Evolutionary conservation across 2,888 invertebrate genomes (phyloP), one percentile per base, ranked within the genome.

Genomic region (Polymixis flavicincta): DNA sequence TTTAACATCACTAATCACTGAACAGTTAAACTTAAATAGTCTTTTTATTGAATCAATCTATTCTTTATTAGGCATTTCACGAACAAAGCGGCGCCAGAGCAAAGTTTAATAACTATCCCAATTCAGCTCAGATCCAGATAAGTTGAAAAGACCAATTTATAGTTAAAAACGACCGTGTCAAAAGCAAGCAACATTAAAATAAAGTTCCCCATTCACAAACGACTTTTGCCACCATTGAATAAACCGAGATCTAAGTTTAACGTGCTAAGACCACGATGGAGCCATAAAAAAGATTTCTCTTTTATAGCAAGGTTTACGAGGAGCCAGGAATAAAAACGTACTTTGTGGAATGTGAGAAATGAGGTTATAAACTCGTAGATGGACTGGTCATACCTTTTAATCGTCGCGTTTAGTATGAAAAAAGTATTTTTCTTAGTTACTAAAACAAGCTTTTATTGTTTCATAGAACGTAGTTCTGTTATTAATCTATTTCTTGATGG

Each of bases 231-330:
- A 70, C 63, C 57, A 57, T 63, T 78, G 69, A 80, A 87, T 82
- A 70, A 61, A 68, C 70, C 63, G 50, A 69, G 71, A 83, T 80
- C 73, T 70, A 68, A 72, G 74, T 82, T 87, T 83, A 79, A 83
- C 80, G 86, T 76, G 76, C 64, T 66, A 75, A 72, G 73, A 55
- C 83, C 71, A 55, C 77, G 67, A 71, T 74, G 68, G 57, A 70
- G 77, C 72, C 77, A 63, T 87, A 82, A 88, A 88, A 83, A 79
- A 83, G 85, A 83, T 85, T 88, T 85, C 70, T 68, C 65, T 86
- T 85, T 88, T 85, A 88, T 78, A n/a, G 69, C 78, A 48, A 70
- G 52, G 64, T 80, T 83, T 82, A 81, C 78, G 55, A 19, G 73
- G 45, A 77, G 74, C 19, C 45, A 37, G 37, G 75, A 86, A 86